Evolutionary conservation across 2,797 vertebrate species (phyloP), one percentile per base, ranked within the genome.

Genomic region (Chromobotia macracanthus): DNA sequence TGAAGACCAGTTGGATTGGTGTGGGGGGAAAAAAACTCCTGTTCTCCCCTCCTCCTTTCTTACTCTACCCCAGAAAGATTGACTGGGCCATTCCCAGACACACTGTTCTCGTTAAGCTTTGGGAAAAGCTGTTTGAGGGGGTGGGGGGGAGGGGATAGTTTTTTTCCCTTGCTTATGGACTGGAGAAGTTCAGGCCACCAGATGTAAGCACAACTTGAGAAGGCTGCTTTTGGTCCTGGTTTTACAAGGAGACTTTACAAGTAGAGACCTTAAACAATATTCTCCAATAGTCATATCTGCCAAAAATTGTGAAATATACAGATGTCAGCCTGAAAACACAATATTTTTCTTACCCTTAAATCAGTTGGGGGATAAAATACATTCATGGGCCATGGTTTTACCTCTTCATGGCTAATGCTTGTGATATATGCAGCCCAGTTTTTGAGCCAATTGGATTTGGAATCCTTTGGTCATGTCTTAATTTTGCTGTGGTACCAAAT

Each of bases 41-140:
- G 76, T 78, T 83, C 74, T 84, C 69, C 86, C 66, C 82, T 75
- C 76, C 83, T 87, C 87, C 70, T 63, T 21, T 76, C 44, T 71
- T 71, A 15, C 74, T 77, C 67, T 82, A 83, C 7, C 81, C 77
- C 67, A 66, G 44, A 56, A 71, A 83, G 66, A 71, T 31, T 35
- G 73, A 53, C 83, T 56, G 81, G 80, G 80, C 58, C 31, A 56
- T 77, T 67, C 87, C 77, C 82, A 88, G 89, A 91, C 96, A 96
- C 95, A 96, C 95, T 95, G 95, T 95, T 96, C 94, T 95, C 90
- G 95, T 97, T 97, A 96, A 87, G 87, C 89, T 89, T 86, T 21
- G 87, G 86, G 90, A 93, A 90, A 90, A 91, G 35, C 75, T 67
- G 84, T 85, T 87, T 92, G 90, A 93, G 90, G 76, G 89, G 90